Conservation (phyloP, 2,113 vertebrate species). For the Pteronura brasiliensis region DNA sequence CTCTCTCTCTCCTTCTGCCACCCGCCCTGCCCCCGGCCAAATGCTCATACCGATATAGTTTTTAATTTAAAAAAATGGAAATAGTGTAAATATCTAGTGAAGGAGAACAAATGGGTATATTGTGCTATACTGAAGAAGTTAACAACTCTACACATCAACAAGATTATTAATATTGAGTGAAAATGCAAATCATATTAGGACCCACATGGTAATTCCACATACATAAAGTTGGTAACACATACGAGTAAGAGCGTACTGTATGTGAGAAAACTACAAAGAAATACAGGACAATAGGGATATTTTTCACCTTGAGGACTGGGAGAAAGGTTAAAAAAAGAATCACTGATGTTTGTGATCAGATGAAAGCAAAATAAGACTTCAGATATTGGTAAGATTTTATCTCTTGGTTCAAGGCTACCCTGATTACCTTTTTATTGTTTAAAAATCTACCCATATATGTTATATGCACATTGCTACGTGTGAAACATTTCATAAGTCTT, state of each 20-base stretch:
- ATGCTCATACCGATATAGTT: neutral
- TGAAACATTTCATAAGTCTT: neutral
- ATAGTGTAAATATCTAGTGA: neutral
- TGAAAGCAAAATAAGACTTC: neutral
- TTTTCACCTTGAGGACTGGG: neutral
- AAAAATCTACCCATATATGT: neutral
- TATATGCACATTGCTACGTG: neutral
- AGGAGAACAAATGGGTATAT: neutral
- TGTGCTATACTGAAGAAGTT: neutral
- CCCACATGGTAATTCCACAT: neutral
- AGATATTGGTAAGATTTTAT: neutral
- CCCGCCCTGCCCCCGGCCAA: accelerated
- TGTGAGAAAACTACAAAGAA: neutral
- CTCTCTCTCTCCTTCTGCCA: neutral
- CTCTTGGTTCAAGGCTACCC: neutral
- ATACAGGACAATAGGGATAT: neutral
- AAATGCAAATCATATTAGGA: neutral
- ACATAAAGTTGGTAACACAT: neutral
- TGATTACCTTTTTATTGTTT: neutral
- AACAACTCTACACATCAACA: neutral
- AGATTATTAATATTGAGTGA: neutral
- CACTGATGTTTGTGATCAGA: neutral
- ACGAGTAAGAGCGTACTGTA: neutral
- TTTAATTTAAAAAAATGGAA: neutral
- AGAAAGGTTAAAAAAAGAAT: neutral